Conservation (phyloP, 2,797 vertebrate species). For the Mycteria americana region DNA sequence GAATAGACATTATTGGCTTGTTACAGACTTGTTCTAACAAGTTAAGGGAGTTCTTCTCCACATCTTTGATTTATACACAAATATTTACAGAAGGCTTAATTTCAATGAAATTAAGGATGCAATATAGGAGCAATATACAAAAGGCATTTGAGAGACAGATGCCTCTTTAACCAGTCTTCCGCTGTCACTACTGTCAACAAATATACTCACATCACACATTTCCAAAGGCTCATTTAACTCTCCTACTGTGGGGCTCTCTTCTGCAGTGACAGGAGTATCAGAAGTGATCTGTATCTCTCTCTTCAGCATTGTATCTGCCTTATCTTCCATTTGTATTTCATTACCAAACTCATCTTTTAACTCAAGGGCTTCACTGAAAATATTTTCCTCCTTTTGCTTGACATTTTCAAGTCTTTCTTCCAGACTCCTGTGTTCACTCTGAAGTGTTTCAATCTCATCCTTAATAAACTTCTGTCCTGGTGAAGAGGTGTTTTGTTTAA, state of each 20-base stretch:
- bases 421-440: conserved; percentile 59
- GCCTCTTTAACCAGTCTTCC: background rate
- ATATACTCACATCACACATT: conserved; percentile 55
- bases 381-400: conserved; percentile 52
- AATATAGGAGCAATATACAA: background rate
- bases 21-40: background rate
- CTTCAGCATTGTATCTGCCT: background rate
- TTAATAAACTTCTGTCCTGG: conserved; percentile 66
- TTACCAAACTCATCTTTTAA: conserved; percentile 12
- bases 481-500: conserved; percentile 72
- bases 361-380: conserved; percentile 42
- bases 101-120: conserved; percentile 22
- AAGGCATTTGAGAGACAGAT: background rate
- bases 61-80: conserved; percentile 9
- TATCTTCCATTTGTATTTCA: background rate
- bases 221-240: conserved; percentile 27
- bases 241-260: background rate
- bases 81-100: conserved; percentile 17
- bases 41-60: background rate
- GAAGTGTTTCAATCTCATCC: conserved; percentile 68
- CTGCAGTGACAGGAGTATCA: background rate
- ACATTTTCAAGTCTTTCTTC: conserved; percentile 65
- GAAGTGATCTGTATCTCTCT: conserved; percentile 42
- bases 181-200: background rate
- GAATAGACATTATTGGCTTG: background rate